These are phyloP conservation scores for Psammodynastes pulverulentus DNA, from an alignment of 2,113 vertebrate genomes.

Conservation along the genomic window DNA sequence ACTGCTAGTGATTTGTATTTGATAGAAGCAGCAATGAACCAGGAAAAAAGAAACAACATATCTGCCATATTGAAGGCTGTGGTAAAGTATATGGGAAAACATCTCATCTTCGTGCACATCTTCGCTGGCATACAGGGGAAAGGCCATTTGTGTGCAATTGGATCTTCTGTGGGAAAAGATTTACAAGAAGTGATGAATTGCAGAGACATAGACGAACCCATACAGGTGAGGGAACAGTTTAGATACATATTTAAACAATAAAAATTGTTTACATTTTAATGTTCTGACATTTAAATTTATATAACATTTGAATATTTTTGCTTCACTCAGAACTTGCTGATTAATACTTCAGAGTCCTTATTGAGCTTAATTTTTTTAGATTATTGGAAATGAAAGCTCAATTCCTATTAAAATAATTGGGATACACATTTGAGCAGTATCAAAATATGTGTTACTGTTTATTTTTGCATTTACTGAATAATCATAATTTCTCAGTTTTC, in stretches of 20 bases:
- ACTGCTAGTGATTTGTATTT: conserved; percentile 42
- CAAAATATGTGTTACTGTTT: background rate
- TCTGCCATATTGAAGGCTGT: conserved; percentile 98
- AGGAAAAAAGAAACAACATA: conserved; percentile 97
- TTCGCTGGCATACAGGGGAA: conserved; percentile 98
- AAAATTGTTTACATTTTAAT: background rate
- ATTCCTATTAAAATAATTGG: background rate
- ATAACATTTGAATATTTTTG: background rate
- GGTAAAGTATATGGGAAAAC: conserved; percentile 99
- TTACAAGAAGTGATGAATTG: conserved; percentile 95
- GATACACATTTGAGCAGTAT: background rate
- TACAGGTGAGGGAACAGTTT: conserved; percentile 75
- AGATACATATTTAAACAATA: background rate
- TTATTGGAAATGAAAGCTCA: background rate
- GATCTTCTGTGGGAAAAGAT: conserved; percentile 98
- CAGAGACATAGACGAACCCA: conserved; percentile 97
- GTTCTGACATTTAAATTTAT: background rate
- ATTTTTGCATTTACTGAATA: background rate
- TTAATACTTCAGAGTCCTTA: background rate
- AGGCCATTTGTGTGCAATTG: conserved; percentile 98
- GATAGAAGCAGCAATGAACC: conserved; percentile 90
- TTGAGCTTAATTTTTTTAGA: background rate
- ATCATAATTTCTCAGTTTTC: background rate
- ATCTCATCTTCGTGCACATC: conserved; percentile 94
- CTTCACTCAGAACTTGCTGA: background rate